Evolutionary conservation across 2,797 vertebrate genomes (phyloP), one percentile per base, ranked within the genome.

Genomic region (Sebastes diaconus): DNA sequence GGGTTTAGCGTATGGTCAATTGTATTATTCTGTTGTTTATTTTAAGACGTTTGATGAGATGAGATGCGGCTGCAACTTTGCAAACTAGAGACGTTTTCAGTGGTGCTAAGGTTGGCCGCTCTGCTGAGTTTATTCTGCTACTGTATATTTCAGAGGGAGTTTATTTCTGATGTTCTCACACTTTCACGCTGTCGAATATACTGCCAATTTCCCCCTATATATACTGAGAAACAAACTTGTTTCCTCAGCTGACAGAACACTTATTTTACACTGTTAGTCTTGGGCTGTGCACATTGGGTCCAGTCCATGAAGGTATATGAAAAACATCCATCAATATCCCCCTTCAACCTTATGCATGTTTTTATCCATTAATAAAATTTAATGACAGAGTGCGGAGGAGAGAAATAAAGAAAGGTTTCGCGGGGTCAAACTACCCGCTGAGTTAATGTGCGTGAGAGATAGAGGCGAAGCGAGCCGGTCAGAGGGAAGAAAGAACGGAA

Each of bases 401-500:
- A 64, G 65, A 29, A 68, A 55, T 36, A 36, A 22, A 74, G 12
- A 46, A 59, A 18, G 18, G 64, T 32, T 10, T 18, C 8, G 42
- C 18, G 46, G 32, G 59, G 80, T 85, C 57, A 81, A 60, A 42
- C 76, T 63, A 6, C 24, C 32, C 6, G 8, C 57, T 36, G 61
- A 59, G 55, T 60, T 67, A 68, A 59, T 66, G 50, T 73, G 42
- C n/a, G 61, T 20, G 64, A 77, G 63, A 67, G 76, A 79, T 27
- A 27, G 68, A 71, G 39, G 63, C 42, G 18, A 72, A 77, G 60
- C 11, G 36, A 68, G 50, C 13, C 2, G 29, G 69, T 75, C 57
- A 74, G 81, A 79, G 54, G 12, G 30, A 73, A 75, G 58, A 77
- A 72, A 66, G 79, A 86, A 75, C 1, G 70, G 83, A 73, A 20